Evolutionary conservation across 2,113 vertebrate species (phyloP), one percentile per base, ranked within the genome.

Genomic region (Talpa occidentalis): DNA sequence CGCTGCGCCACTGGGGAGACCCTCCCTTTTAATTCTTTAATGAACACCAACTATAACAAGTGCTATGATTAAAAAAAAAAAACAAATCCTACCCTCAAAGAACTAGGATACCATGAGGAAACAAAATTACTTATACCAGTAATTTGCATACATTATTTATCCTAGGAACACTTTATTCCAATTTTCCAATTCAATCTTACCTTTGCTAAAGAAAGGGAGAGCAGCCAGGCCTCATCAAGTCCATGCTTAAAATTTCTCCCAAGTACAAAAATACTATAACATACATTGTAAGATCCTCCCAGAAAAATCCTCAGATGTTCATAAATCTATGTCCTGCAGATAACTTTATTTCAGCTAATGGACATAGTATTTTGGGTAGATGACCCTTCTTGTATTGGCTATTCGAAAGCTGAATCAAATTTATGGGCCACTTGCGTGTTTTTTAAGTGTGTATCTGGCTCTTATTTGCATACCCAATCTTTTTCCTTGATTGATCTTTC

Each of bases 401-500:
- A 22, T 22, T 79, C 77, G 74, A 89, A 72, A 67, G 32, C 42
- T 40, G 37, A 73, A 35, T 76, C 52, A 67, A 62, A 11, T 77
- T 40, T 77, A 44, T 78, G 11, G 59, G 26, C 79, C 26, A 24
- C 4, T 83, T 89, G 52, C 30, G 5, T 19, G 47, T 56, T 91
- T 35, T n/a, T 92, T 42, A 49, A 54, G 52, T 92, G 89, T 69
- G 16, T 85, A 8, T 87, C 26, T 81, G 59, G 42, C 69, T 88
- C 44, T 62, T 62, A 83, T 79, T 86, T 86, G 32, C 22, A 52
- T 87, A 40, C 35, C 32, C 30, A 28, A 67, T 0, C 37, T 93
- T 78, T 70, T 62, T 66, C 17, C 44, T 42, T 94, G n/a, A 88
- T 89, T 94, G 91, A 30, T 54, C 35, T 30, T 35, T 90, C 35